Base-by-base conservation (phyloP, 53 echinoderm and acorn worm genomes). In the Arbacia lixula region DNA sequence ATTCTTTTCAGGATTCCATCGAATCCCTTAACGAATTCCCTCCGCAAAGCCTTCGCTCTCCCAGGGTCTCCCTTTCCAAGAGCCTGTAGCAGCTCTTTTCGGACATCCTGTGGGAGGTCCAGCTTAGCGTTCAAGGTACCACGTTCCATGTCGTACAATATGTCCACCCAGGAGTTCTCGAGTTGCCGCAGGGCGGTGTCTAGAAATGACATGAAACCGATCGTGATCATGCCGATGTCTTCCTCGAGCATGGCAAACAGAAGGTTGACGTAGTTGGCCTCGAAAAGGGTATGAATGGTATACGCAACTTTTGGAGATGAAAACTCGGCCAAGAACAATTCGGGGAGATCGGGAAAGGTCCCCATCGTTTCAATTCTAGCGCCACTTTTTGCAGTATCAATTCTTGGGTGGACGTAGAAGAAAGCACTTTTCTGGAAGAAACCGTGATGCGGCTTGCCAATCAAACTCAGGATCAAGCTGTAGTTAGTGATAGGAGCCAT, bases 21-120 rank as follows among this genome's bases (percentile, higher is more conserved):
- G 46, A 91, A 91, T 9, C 92, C 92, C 72, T 71, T 82, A 57
- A 88, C 64, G 39, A 91, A 91, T 72, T 88, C 92, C 49, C 11
- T 27, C 39, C 56, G 43, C n/a, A 91, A 64, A 61, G 85, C 77
- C n/a, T 49, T 25, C 14, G 80, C 82, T 28, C 91, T 82, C 63
- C 34, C 66, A 50, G 72, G 42, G 40, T 90, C 84, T 4, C 62
- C 74, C 26, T 31, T 75, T 12, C 82, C 77, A 12, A 60, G 17
- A 1, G 60, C 60, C 14, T 21, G 12, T 2, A 43, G 14, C 35
- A 83, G 50, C 1, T 65, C 39, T 35, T 53, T 33, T 20, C 89
- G 89, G 34, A 76, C 26, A 10, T 89, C 84, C 0, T 22, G 21
- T 6, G 60, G 55, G 0, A 89, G 89, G 6, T 65, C 26, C 22